Percentiles rank a stretch among this genome's conserved stretches.
Evolutionary conservation across 2,113 vertebrate species (phyloP).

Genomic region (Phaethornis superciliosus): DNA sequence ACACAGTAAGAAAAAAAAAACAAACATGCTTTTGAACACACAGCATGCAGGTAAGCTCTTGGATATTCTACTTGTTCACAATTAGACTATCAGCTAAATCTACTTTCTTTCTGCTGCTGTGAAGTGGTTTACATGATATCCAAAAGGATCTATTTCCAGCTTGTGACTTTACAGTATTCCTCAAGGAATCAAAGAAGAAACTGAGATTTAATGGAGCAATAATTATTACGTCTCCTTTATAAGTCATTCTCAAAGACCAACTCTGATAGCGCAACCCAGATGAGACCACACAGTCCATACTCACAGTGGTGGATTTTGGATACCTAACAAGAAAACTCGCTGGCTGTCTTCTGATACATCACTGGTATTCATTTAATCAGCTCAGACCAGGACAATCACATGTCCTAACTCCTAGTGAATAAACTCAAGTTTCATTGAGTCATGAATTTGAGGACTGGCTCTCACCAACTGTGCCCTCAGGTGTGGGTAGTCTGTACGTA

Average conservation of each 20-base stretch:
- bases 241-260: not conserved
- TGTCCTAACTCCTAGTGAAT: too few species aligned
- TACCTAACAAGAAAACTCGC: not conserved
- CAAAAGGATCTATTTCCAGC: not conserved
- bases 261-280: not conserved
- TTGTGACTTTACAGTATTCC: not conserved
- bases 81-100: not conserved
- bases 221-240: not conserved
- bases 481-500: not conserved
- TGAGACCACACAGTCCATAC: not conserved
- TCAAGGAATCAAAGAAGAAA: not conserved
- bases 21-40: not conserved
- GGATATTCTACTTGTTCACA: not conserved
- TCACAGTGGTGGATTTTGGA: not conserved
- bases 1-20: not conserved
- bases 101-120: not conserved
- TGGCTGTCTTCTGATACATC: not conserved
- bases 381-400: too few species aligned
- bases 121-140: not conserved
- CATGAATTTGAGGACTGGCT: too few species aligned
- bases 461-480: too few species aligned
- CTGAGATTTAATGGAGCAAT: not conserved
- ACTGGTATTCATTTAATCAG: too few species aligned
- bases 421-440: not conserved
- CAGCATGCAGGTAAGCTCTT: not conserved